A percentile compares a stretch with the other conserved stretches of the same genome.
Conservation (phyloP, 2,797 vertebrate genomes). For the Crypturellus tataupa region DNA sequence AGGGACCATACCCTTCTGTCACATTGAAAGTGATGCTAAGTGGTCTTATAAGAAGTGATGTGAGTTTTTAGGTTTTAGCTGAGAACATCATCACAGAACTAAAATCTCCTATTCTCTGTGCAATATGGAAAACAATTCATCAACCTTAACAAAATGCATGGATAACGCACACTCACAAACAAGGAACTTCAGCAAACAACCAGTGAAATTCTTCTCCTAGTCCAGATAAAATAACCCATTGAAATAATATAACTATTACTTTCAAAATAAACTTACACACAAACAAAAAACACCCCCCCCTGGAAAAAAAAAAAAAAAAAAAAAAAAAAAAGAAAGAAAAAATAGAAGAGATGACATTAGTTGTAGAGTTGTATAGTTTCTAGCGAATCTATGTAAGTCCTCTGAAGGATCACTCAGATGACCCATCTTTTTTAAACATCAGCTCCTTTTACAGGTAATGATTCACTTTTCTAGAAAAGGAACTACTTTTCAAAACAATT, state of each 20-base stretch:
- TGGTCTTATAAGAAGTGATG: not conserved
- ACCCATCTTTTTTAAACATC: not conserved
- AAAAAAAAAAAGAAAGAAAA: not conserved
- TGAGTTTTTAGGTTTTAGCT: not conserved
- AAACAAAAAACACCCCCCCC: not conserved
- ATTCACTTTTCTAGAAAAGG: not conserved
- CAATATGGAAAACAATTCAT: not conserved
- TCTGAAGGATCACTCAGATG: not conserved
- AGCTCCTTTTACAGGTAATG: not conserved
- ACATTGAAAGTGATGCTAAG: not conserved
- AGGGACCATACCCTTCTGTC: not conserved
- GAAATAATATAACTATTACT: not conserved
- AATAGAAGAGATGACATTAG: not conserved
- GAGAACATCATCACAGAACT: not conserved
- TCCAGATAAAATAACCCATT: not conserved
- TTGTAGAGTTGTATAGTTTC: not conserved
- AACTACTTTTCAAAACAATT: not conserved
- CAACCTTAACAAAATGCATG: not conserved
- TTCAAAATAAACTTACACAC: not conserved
- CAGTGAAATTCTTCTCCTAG: not conserved
- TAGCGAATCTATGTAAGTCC: not conserved
- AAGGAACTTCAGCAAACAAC: rapidly evolving
- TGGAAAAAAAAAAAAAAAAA: not conserved
- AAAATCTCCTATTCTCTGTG: not conserved
- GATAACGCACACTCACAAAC: not conserved